Evolutionary conservation across 2,113 vertebrate species (phyloP).

Genomic region (Zootoca vivipara): DNA sequence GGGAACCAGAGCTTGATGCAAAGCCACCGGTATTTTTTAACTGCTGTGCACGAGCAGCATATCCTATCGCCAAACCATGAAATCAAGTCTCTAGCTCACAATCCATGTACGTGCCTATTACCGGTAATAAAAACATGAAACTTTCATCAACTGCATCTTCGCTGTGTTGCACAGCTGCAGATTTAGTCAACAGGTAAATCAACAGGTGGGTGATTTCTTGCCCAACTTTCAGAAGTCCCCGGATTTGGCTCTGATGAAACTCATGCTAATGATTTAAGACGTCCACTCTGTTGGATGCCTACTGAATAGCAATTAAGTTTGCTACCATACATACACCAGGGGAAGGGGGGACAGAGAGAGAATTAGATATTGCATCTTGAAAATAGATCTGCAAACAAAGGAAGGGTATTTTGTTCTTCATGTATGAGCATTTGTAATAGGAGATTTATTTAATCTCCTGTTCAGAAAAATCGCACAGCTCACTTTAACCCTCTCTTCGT

Average conservation of each 20-base stretch:
- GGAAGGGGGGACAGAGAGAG: background rate
- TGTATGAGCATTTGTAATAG: background rate
- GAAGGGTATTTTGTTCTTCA: background rate
- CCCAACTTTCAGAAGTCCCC: slow-evolving; percentile 53
- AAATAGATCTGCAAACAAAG: background rate
- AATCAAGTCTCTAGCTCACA: background rate
- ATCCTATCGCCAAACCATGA: background rate
- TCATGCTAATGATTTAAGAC: slow-evolving; percentile 64
- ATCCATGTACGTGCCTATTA: background rate
- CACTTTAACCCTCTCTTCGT: background rate
- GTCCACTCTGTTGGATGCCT: slow-evolving; percentile 54
- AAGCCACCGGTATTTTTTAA: background rate
- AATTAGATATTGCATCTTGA: background rate
- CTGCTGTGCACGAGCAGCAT: background rate
- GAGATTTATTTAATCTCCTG: background rate
- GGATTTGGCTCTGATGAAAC: slow-evolving; percentile 48
- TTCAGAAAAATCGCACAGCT: background rate
- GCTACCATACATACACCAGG: slow-evolving; percentile 13
- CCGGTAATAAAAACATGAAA: background rate
- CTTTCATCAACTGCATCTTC: background rate
- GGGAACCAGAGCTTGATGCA: background rate
- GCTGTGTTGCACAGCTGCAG: background rate
- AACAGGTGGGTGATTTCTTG: slow-evolving; percentile 48
- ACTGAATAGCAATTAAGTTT: slow-evolving; percentile 34
- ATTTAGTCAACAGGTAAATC: slow-evolving; percentile 35